phyloP scores from a whole-genome alignment of 37 sponge, comb jelly and placozoan species.

The Chondrosia reniformis region DNA sequence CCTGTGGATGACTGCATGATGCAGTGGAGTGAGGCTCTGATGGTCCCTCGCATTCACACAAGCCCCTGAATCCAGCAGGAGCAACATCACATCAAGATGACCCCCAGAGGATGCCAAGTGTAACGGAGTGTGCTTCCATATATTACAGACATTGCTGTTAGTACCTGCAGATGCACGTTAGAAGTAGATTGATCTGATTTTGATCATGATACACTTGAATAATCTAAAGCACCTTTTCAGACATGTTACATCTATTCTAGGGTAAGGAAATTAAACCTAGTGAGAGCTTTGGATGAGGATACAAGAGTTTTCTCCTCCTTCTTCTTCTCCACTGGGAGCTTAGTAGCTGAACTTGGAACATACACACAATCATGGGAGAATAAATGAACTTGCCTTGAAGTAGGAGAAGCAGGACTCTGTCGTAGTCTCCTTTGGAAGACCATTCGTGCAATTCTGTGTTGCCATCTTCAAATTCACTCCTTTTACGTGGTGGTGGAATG shows the following conservation, averaged over 20 bases:
- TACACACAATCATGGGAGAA: no score
- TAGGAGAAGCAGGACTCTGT: constrained; percentile 53
- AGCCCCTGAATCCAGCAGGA: constrained; percentile 66
- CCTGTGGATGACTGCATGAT: constrained; percentile 65
- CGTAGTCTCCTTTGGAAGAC: constrained; percentile 32
- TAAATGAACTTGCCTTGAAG: constrained; percentile 26
- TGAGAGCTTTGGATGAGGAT: no score
- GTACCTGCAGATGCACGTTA: constrained; percentile 38
- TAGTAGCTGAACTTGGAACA: no score
- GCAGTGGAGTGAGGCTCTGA: constrained; percentile 63
- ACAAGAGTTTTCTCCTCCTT: no score
- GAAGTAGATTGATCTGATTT: background rate
- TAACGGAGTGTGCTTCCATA: constrained; percentile 67
- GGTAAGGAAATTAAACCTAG: no score
- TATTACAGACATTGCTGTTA: background rate
- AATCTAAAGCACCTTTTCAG: no score
- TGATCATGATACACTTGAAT: no score
- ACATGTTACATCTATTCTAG: no score
- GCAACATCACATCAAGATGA: constrained; percentile 61
- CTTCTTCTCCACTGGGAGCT: no score
- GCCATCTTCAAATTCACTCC: background rate
- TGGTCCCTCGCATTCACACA: constrained; percentile 60
- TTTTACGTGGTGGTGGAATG: background rate
- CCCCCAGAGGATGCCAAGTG: constrained; percentile 60
- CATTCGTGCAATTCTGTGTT: background rate